These are phyloP conservation scores for Podabrus alpinus DNA, from an alignment of 2,888 invertebrate genomes.

Conservation along the genomic window DNA sequence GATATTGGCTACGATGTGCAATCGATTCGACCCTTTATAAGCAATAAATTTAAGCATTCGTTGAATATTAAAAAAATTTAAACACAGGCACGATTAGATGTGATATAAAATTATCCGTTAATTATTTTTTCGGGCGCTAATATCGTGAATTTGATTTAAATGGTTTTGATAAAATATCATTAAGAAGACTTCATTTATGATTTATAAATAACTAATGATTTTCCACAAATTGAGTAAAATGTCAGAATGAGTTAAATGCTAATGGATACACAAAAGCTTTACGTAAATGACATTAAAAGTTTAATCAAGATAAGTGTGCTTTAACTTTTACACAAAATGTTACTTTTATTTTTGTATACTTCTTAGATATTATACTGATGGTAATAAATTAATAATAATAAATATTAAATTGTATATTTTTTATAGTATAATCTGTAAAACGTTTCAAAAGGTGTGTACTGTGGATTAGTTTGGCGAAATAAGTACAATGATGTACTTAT, in stretches of 20 bases:
- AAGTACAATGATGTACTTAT: too few relatives aligned
- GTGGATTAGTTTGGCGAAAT: too few relatives aligned
- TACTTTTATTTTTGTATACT: not conserved
- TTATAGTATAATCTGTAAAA: not conserved
- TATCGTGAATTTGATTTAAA: not conserved
- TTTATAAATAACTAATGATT: constrained; percentile 12
- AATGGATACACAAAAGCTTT: constrained; percentile 10
- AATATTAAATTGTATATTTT: not conserved
- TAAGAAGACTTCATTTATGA: not conserved
- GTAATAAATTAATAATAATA: too few relatives aligned
- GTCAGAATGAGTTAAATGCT: constrained; percentile 16
- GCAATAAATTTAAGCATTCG: not conserved
- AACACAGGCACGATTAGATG: not conserved
- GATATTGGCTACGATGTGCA: not conserved
- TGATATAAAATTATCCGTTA: not conserved
- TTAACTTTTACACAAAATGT: not conserved
- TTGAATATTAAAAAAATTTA: not conserved
- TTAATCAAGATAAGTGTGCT: constrained; percentile 14
- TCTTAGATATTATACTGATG: not conserved
- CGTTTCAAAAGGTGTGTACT: too few relatives aligned
- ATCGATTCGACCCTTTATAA: not conserved
- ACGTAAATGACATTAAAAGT: constrained; percentile 13
- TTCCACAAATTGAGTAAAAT: constrained; percentile 6
- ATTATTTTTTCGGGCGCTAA: not conserved
- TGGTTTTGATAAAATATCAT: not conserved